Percentiles rank a stretch among this genome's conserved stretches.
Conservation (phyloP, 1,140 invertebrate species). For the Saccostrea echinata region DNA sequence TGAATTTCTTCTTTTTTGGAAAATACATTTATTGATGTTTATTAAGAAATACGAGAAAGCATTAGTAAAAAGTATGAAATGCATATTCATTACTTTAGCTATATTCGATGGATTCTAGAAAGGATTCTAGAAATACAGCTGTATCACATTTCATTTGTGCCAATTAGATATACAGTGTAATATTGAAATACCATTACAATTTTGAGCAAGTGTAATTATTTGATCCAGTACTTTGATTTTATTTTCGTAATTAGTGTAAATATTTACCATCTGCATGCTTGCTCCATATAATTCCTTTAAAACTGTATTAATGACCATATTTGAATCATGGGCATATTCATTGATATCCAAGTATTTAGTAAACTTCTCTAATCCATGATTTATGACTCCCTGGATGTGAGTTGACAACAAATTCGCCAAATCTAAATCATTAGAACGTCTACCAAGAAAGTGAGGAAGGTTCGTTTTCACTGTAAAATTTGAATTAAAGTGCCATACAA, state of each 20-base stretch:
- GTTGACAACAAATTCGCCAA: background rate
- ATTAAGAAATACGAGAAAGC: too few relatives aligned
- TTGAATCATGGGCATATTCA: constrained; percentile 47
- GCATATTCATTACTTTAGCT: too few relatives aligned
- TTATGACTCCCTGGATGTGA: constrained; percentile 39
- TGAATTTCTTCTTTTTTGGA: too few relatives aligned
- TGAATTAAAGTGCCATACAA: background rate
- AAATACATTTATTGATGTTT: too few relatives aligned
- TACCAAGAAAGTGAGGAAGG: constrained; percentile 52
- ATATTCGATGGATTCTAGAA: too few relatives aligned
- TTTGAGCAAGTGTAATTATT: too few relatives aligned
- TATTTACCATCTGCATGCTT: background rate
- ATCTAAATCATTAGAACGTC: constrained; percentile 26
- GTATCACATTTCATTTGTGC: too few relatives aligned
- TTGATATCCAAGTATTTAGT: constrained; percentile 38
- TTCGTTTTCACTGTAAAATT: constrained; percentile 49
- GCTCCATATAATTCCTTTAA: constrained; percentile 12
- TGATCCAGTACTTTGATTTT: too few relatives aligned
- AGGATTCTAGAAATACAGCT: too few relatives aligned
- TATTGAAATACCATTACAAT: too few relatives aligned
- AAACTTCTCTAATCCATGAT: constrained; percentile 39
- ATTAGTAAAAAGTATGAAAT: too few relatives aligned
- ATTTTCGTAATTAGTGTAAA: background rate
- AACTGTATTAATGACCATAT: constrained; percentile 37
- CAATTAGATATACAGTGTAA: too few relatives aligned